phyloP scores from a whole-genome alignment of 2,797 vertebrate species.

The Enteromius anoplus region DNA sequence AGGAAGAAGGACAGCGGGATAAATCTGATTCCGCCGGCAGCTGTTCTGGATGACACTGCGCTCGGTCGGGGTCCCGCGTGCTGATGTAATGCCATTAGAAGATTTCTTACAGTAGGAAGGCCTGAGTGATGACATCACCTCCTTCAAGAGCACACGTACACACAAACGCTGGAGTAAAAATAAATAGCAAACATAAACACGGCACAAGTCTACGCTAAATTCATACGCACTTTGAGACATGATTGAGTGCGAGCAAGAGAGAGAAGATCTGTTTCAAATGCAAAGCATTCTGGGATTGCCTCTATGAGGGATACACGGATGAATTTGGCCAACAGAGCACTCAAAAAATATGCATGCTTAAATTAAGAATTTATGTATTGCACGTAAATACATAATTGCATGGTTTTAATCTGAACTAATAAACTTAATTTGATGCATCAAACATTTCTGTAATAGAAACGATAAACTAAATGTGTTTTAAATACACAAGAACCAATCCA shows the following conservation, averaged over 20 bases:
- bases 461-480: background rate
- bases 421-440: background rate
- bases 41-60: slow-evolving; percentile 77
- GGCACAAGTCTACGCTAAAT: background rate
- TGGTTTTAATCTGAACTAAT: background rate
- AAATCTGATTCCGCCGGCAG: slow-evolving; percentile 74
- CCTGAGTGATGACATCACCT: slow-evolving; percentile 64
- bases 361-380: background rate
- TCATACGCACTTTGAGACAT: background rate
- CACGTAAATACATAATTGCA: background rate
- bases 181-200: slow-evolving; percentile 57
- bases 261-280: background rate
- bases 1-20: slow-evolving; percentile 57
- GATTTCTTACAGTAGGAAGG: slow-evolving; percentile 63
- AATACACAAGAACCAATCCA: background rate
- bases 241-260: background rate
- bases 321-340: background rate
- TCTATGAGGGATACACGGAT: background rate
- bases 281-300: slow-evolving; percentile 16
- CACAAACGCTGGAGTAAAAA: slow-evolving; percentile 45
- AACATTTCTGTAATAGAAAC: background rate
- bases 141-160: slow-evolving; percentile 52
- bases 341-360: background rate
- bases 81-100: slow-evolving; percentile 72
- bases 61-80: slow-evolving; percentile 62